phyloP scores from a whole-genome alignment of 2,113 vertebrate species.

The Falcunculus frontatus region DNA sequence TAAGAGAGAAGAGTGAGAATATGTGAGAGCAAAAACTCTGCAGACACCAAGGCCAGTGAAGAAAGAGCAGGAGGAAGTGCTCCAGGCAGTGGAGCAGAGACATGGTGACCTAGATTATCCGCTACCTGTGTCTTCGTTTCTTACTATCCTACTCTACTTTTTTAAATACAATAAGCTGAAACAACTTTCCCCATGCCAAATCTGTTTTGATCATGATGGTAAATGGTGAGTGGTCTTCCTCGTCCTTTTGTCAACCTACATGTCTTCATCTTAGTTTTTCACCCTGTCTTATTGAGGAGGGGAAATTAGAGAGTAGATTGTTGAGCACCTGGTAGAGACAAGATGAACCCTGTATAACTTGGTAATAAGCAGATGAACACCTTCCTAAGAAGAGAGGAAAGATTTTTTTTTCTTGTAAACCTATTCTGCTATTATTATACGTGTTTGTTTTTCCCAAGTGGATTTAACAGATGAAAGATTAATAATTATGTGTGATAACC shows the following conservation, averaged over 20 bases:
- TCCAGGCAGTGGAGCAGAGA: not conserved
- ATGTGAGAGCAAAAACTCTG: not conserved
- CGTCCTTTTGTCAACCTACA: not conserved
- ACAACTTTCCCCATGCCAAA: not conserved
- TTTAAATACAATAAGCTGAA: not conserved
- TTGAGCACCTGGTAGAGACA: not conserved
- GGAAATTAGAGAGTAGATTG: not conserved
- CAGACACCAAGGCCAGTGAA: not conserved
- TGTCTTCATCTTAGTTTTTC: not conserved
- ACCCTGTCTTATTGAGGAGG: not conserved
- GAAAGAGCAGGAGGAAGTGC: rapidly evolving
- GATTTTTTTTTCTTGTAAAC: not conserved
- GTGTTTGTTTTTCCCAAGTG: not conserved
- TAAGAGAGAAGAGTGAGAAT: not conserved
- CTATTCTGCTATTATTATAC: not conserved
- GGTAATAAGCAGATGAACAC: not conserved
- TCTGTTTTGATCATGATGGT: not conserved
- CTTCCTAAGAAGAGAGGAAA: not conserved
- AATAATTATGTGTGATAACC: not conserved
- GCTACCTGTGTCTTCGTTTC: not conserved
- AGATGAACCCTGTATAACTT: not conserved
- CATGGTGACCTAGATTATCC: rapidly evolving
- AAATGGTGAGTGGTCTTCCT: not conserved
- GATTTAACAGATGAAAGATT: not conserved
- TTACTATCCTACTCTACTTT: not conserved